Evolutionary conservation across 2,113 vertebrate genomes (phyloP).

Genomic region (Poecile atricapillus): DNA sequence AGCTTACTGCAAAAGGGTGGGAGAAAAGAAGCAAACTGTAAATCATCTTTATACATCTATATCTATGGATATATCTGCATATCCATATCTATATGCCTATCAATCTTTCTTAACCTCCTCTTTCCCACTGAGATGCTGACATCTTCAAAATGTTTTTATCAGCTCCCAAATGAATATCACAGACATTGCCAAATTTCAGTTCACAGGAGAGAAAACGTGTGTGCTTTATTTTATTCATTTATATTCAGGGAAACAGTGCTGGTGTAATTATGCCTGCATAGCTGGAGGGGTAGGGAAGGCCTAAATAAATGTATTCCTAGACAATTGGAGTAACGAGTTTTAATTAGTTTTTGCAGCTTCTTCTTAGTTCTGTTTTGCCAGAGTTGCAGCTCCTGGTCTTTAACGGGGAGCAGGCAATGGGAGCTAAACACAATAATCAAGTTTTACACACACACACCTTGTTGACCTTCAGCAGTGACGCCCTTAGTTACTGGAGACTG

Average conservation of each 20-base stretch:
- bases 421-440: not conserved
- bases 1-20: not conserved
- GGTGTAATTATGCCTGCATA: slow-evolving; percentile 17
- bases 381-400: not conserved
- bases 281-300: not conserved
- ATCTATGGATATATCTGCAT: not conserved
- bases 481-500: not conserved
- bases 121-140: not conserved
- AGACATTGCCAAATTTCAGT: slow-evolving; percentile 10
- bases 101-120: not conserved
- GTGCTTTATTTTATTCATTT: not conserved
- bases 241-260: not conserved
- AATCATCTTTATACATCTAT: not conserved
- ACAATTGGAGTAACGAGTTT: not conserved
- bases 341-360: slow-evolving; percentile 18
- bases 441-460: not conserved
- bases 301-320: slow-evolving; percentile 19
- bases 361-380: not conserved
- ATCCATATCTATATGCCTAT: not conserved
- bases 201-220: not conserved
- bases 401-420: not conserved
- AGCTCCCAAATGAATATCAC: not conserved
- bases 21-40: slow-evolving; percentile 3
- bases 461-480: not conserved
- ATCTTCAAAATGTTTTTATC: not conserved